Conservation (phyloP, 2,113 vertebrate genomes). For the Dromas ardeola region DNA sequence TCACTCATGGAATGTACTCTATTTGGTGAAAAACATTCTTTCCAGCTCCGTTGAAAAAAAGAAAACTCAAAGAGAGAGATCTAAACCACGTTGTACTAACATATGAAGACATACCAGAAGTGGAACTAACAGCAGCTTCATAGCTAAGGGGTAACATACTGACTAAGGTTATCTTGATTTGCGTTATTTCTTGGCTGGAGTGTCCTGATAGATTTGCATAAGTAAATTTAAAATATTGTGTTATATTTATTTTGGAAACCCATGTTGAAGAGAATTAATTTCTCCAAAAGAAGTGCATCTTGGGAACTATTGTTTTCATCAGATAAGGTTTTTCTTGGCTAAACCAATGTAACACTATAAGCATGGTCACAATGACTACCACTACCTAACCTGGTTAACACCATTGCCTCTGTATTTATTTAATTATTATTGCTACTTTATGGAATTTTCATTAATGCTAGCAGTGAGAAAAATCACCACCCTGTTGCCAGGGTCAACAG, state of each 20-base stretch:
- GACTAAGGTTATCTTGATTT: neutral
- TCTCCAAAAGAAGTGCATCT: conserved; percentile 1
- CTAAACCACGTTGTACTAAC: neutral
- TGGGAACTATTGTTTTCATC: conserved; percentile 9
- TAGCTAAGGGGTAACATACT: neutral
- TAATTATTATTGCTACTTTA: conserved; percentile 25
- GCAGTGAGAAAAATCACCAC: neutral
- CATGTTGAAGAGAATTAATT: neutral
- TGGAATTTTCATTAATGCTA: neutral
- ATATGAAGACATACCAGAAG: neutral
- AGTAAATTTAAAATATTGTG: conserved; percentile 16
- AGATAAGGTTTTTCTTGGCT: conserved; percentile 46
- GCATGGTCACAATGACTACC: neutral
- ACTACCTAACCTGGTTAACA: conserved; percentile 2
- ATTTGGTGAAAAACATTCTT: conserved; percentile 25
- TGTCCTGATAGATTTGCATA: neutral
- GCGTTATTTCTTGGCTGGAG: neutral
- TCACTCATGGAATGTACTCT: conserved; percentile 9
- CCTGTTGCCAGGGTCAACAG: conserved; percentile 26
- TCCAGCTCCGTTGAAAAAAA: neutral
- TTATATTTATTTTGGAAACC: conserved; percentile 41
- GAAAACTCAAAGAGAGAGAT: neutral
- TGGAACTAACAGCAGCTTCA: neutral
- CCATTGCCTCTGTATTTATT: neutral
- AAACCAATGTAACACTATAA: neutral